Evolutionary conservation across 2,113 vertebrate species (phyloP).

Genomic region (Corynorhinus townsendii): DNA sequence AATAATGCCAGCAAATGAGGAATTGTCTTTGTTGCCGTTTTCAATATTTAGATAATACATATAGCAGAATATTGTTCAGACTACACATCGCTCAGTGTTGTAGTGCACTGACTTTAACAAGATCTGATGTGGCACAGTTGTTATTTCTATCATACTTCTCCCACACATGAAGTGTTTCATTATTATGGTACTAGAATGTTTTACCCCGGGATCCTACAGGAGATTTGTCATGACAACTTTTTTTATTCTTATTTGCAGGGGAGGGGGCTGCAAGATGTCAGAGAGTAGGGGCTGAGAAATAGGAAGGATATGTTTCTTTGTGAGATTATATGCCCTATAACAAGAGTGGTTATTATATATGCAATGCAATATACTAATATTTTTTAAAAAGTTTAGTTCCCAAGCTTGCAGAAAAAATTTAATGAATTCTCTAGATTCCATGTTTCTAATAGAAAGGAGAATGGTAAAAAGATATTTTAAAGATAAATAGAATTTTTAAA

Average conservation of each 20-base stretch:
- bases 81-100: not conserved
- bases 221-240: constrained; percentile 63
- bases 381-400: not conserved
- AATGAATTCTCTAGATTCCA: not conserved
- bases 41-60: constrained; percentile 47
- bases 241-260: not conserved
- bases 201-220: constrained; percentile 43
- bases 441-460: not conserved
- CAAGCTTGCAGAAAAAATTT: not conserved
- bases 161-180: constrained; percentile 70
- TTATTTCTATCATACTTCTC: constrained; percentile 65
- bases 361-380: not conserved
- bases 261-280: constrained; percentile 12
- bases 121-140: constrained; percentile 52
- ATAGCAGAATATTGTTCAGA: constrained; percentile 16
- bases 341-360: not conserved
- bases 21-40: constrained; percentile 25
- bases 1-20: constrained; percentile 1
- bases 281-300: not conserved
- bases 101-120: constrained; percentile 32
- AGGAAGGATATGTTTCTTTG: constrained; percentile 13
- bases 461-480: not conserved
- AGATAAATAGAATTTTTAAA: constrained; percentile 6
- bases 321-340: not conserved
- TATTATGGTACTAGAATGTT: constrained; percentile 53